phyloP scores from a whole-genome alignment of 2,797 vertebrate genomes.

The Myotis pilosus region DNA sequence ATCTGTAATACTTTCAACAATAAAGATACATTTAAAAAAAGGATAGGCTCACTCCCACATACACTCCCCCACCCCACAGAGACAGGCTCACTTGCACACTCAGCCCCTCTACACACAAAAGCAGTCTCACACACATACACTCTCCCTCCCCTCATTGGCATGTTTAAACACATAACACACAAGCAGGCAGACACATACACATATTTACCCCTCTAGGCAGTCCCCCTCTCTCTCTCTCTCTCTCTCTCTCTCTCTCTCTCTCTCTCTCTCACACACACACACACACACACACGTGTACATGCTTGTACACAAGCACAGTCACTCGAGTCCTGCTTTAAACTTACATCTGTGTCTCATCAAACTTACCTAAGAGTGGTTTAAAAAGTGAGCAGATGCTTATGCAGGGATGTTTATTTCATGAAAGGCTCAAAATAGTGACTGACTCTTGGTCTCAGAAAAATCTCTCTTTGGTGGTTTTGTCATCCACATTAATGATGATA shows the following conservation, averaged over 20 bases:
- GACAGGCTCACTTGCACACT: neutral
- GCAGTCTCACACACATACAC: neutral
- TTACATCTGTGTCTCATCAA: neutral
- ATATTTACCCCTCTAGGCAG: neutral
- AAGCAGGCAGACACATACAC: neutral
- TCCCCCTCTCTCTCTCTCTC: neutral
- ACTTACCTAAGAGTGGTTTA: neutral
- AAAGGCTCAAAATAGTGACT: slow-evolving; percentile 13
- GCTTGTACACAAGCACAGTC: accelerated
- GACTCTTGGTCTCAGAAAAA: slow-evolving; percentile 2
- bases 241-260: neutral
- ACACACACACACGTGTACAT: neutral
- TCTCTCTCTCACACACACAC: neutral
- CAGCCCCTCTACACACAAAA: neutral
- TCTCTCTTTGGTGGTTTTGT: neutral
- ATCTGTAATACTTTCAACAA: too few species aligned
- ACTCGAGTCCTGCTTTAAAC: neutral
- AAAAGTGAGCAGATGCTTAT: neutral
- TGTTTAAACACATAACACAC: neutral
- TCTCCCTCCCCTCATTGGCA: neutral
- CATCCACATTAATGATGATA: neutral
- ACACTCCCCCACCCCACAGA: neutral
- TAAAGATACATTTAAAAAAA: too few species aligned
- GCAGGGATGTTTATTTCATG: neutral
- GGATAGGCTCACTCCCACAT: neutral